These are phyloP conservation scores for Eurosta solidaginis DNA, from an alignment of 1,140 invertebrate species.

Conservation along the genomic window DNA sequence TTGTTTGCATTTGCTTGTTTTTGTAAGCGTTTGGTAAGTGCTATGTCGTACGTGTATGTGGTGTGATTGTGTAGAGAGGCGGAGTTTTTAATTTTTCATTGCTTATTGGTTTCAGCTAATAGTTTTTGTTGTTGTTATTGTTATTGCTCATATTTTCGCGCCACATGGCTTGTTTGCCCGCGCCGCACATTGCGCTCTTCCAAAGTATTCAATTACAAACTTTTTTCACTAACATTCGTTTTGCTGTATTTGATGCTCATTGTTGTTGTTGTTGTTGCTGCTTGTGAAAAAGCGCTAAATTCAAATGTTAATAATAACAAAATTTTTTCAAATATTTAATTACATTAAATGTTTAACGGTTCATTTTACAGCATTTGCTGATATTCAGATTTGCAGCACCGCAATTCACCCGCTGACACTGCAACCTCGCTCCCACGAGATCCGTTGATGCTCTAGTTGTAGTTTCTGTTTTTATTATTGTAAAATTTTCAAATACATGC, in stretches of 20 bases:
- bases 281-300: slow-evolving; percentile 17
- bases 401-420: not conserved
- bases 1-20: not conserved
- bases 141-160: not conserved
- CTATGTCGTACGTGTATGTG: no score
- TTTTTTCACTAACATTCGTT: no score
- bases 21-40: no score
- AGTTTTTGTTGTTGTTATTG: not conserved
- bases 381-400: not conserved
- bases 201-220: not conserved
- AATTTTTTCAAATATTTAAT: slow-evolving; percentile 23
- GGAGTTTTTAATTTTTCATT: not conserved
- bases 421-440: not conserved
- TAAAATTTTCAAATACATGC: not conserved
- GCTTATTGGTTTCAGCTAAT: not conserved
- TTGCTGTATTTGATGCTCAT: not conserved
- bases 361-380: not conserved
- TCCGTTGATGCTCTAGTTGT: not conserved
- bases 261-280: not conserved
- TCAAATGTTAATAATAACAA: slow-evolving; percentile 17
- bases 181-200: not conserved
- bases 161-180: not conserved
- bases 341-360: slow-evolving; percentile 7
- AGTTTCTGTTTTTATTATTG: not conserved
- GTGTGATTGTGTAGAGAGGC: not conserved